Conservation (phyloP, 2,113 vertebrate genomes). For the Mastomys coucha region DNA sequence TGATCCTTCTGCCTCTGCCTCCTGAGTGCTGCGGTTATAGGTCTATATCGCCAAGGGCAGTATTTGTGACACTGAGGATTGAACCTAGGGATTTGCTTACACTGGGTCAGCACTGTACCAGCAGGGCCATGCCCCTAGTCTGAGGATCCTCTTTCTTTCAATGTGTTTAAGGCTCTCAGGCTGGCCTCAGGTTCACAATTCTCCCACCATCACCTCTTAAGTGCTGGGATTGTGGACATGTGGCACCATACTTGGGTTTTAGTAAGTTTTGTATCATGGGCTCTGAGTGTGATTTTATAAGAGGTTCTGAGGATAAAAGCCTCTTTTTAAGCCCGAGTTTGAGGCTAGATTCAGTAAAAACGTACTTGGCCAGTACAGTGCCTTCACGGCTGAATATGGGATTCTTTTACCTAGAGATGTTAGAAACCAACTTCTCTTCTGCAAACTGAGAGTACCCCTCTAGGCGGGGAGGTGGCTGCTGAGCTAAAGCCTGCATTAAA, state of each 20-base stretch:
- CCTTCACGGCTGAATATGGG: neutral
- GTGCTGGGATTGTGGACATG: neutral
- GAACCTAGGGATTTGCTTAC: neutral
- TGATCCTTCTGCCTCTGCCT: neutral
- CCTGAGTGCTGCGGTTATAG: neutral
- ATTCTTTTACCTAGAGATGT: neutral
- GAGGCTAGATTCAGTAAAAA: neutral
- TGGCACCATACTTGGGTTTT: neutral
- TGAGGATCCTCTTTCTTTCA: neutral
- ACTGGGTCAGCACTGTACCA: neutral
- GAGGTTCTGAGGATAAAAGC: constrained; percentile 39
- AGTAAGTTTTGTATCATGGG: neutral
- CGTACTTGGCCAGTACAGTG: neutral
- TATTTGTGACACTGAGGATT: neutral
- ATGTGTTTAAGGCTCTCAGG: neutral
- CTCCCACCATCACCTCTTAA: neutral
- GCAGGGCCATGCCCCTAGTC: neutral
- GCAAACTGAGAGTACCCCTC: neutral
- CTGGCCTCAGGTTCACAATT: neutral
- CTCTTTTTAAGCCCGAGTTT: constrained; percentile 12
- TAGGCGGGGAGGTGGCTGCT: neutral
- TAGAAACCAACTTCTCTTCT: neutral
- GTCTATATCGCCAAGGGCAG: neutral
- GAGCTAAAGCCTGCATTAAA: neutral
- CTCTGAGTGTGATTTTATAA: constrained; percentile 23